Evolutionary conservation across 2,797 vertebrate species (phyloP), one percentile per base, ranked within the genome.

Genomic region (Neopelma chrysocephalum): DNA sequence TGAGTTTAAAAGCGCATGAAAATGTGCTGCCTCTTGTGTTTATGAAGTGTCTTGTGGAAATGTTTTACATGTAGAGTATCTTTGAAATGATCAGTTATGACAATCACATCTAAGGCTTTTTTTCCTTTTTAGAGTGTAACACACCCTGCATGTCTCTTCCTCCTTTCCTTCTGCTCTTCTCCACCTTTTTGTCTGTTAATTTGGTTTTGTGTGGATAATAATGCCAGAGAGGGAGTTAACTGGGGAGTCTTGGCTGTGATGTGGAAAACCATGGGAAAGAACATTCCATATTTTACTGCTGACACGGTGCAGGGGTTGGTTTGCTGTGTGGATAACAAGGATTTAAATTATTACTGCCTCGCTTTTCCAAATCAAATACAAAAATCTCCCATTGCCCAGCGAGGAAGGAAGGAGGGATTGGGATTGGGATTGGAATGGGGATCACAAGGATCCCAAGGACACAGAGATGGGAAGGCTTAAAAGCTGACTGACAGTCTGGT

Each of bases 241-340:
- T 57, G 76, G 54, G 23, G 54, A 71, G 92, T 92, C 90, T 96
- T 54, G 84, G 58, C 75, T 88, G 87, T 82, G 77, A 87, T 29
- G 29, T 36, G 80, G 81, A 80, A 93, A 86, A 90, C 82, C 66
- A 64, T 58, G 77, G 91, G 89, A 92, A 71, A 38, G 56, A 96
- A 62, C 56, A 60, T 68, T 94, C 96, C 64, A 87, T 94, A 50
- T 97, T 94, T 97, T 96, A 94, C 96, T 97, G 95, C 96, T 93
- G 84, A 93, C 77, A 7, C 70, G 84, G 73, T 64, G 50, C 76
- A 51, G 91, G 82, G 92, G 68, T 87, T 71, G 65, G 87, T 97
- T 79, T 87, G 36, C 60, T 47, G 88, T 92, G 84, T 71, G 94
- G 84, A 85, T 78, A 93, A 86, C 75, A 87, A 91, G 95, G 92